Base-by-base conservation (phyloP, 1,140 invertebrate species). In the Parasteatoda tepidariorum region DNA sequence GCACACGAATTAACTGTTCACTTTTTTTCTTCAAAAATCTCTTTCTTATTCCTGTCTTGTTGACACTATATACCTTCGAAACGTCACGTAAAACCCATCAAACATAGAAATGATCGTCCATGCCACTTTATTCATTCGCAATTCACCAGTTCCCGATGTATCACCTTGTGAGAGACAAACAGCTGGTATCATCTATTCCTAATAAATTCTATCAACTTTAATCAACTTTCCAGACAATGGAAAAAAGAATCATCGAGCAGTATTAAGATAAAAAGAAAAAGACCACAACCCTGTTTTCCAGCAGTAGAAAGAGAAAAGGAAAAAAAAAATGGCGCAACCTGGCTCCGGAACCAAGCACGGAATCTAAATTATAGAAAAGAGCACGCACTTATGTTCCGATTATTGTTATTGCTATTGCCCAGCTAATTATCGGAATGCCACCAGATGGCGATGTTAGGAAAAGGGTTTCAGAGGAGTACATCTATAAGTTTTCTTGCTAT, bases 191-290 rank as follows among this genome's bases (percentile, higher is more conserved):
- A 76, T 76, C 74, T 66, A 76, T 76, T 76, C 59, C 74, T 76
- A 76, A 76, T 76, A 76, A 76, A 64, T 64, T 33, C 74, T 76
- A 76, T 76, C 74, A 76, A 76, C 74, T 76, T 76, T 76, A 76
- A 76, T 76, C 74, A 76, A 62, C 33, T 64, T 76, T 57, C 71
- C 74, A 28, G 9, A 30, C 33, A 54, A 64, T 48, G 26, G 28
- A 59, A 62, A 13, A 34, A n/a, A 38, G 28, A 55, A 55, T 3
- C 22, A 71, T 28, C 24, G 22, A 41, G 41, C 15, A 54, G 26
- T 26, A 30, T 26, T 57, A 18, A 74, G 48, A 31, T n/a, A 74
- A 61, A 74, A 55, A 28, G 18, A 41, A 54, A 64, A 15, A 26
- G n/a, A 64, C 33, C 11, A 33, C 61, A 31, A 71, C 15, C 67